Evolutionary conservation across 2,888 invertebrate species (phyloP).

Genomic region (Tillus elongatus): DNA sequence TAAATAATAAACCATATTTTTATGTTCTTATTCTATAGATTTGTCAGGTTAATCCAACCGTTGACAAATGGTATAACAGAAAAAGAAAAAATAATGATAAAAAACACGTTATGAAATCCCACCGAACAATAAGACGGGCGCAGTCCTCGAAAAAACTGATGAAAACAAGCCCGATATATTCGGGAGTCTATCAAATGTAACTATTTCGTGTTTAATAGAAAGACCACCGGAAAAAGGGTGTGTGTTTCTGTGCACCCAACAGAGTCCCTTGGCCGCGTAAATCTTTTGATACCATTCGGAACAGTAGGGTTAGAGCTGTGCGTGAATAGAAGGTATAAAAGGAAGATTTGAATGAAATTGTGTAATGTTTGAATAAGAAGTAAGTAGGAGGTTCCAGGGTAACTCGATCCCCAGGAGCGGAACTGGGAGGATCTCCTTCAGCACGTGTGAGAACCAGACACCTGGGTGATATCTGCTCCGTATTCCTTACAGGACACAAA

Average conservation of each 20-base stretch:
- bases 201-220: constrained; percentile 24
- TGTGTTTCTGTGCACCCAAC: constrained; percentile 39
- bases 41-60: no score
- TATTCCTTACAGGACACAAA: background rate
- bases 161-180: no score
- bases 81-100: no score
- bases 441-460: constrained; percentile 42
- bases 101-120: no score
- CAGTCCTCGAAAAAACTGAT: no score
- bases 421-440: constrained; percentile 39
- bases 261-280: no score
- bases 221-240: constrained; percentile 27
- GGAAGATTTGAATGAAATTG: constrained; percentile 30
- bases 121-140: no score
- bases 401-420: constrained; percentile 40
- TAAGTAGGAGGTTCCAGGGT: constrained; percentile 35
- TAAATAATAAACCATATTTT: no score
- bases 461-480: constrained; percentile 33
- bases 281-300: constrained; percentile 22
- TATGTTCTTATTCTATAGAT: no score
- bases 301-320: constrained; percentile 24
- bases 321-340: constrained; percentile 20
- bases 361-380: constrained; percentile 19
- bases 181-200: no score
- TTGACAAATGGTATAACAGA: no score